phyloP scores from a whole-genome alignment of 2,113 vertebrate genomes.

The Amblyornis subalaris region DNA sequence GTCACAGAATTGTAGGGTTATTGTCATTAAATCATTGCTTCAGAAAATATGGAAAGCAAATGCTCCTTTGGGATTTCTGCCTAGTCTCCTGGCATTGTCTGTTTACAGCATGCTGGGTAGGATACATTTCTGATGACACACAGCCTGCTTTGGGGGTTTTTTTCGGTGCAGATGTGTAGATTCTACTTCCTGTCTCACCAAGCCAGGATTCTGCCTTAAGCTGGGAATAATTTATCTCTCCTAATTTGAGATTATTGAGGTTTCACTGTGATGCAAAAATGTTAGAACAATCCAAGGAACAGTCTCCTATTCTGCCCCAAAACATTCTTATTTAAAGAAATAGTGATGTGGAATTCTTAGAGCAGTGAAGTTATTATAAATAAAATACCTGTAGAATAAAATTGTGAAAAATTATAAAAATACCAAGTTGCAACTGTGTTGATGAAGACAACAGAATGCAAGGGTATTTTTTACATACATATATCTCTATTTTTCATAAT shows the following conservation, averaged over 20 bases:
- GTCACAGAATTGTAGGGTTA: background rate
- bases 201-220: background rate
- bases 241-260: background rate
- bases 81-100: background rate
- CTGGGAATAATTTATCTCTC: background rate
- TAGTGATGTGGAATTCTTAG: background rate
- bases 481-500: background rate
- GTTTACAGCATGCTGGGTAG: background rate
- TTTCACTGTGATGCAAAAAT: background rate
- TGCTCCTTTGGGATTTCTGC: background rate
- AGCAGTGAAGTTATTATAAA: background rate
- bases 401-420: background rate
- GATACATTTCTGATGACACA: background rate
- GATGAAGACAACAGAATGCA: background rate
- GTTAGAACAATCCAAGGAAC: background rate
- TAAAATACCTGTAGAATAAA: background rate
- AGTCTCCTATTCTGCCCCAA: background rate
- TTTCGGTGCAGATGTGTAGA: background rate
- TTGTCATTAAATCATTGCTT: background rate
- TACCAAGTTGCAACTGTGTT: background rate
- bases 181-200: background rate
- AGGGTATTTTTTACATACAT: background rate
- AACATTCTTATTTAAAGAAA: background rate
- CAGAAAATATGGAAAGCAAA: background rate
- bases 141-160: accelerated